Evolutionary conservation across 1,140 invertebrate genomes (phyloP).

Genomic region (Colletes latitarsis): DNA sequence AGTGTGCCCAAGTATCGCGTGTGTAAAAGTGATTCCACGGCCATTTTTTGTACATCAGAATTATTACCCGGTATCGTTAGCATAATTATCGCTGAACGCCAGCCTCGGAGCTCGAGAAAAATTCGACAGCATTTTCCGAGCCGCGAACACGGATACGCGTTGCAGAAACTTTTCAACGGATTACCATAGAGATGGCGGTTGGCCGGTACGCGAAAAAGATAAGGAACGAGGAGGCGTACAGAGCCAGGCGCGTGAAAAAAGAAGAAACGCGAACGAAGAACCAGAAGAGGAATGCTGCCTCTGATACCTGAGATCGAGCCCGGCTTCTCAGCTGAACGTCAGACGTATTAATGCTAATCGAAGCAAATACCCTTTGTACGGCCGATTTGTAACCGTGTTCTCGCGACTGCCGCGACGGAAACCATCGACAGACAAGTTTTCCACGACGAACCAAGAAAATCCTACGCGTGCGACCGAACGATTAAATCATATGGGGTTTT

Average conservation of each 20-base stretch:
- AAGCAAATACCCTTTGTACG: slow-evolving; percentile 17
- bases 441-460: background rate
- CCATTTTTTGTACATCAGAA: too few relatives aligned
- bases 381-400: slow-evolving; percentile 10
- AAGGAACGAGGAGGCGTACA: background rate
- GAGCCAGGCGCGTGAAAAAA: slow-evolving; percentile 13
- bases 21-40: too few relatives aligned
- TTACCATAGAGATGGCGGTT: background rate
- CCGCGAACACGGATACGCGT: too few relatives aligned
- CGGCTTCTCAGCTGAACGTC: slow-evolving; percentile 10
- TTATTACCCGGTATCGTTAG: too few relatives aligned
- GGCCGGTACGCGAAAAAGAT: background rate
- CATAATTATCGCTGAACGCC: too few relatives aligned
- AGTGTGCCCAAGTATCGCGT: too few relatives aligned
- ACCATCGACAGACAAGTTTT: background rate
- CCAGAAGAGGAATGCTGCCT: slow-evolving; percentile 1
- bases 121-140: background rate
- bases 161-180: background rate
- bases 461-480: slow-evolving; percentile 10
- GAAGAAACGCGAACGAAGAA: slow-evolving; percentile 28
- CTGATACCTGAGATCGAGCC: slow-evolving; percentile 4
- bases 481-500: slow-evolving; percentile 60
- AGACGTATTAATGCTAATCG: slow-evolving; percentile 28
- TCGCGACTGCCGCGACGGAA: background rate
- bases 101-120: background rate